Evolutionary conservation across 2,797 vertebrate species (phyloP).

Genomic region (Peromyscus melanophrys): DNA sequence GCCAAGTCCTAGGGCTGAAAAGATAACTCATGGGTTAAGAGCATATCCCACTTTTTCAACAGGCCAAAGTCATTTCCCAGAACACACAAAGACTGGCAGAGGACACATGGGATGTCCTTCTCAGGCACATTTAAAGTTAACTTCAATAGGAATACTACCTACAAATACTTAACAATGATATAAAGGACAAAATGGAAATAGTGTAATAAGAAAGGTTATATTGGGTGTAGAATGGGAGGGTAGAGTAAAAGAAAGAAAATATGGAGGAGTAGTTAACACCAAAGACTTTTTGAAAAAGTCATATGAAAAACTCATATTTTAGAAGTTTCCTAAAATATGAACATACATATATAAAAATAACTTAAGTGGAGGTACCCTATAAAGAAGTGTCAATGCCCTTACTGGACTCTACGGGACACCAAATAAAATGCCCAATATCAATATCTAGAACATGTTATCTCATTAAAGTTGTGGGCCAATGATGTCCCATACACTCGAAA

Average conservation of each 20-base stretch:
- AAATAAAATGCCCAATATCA: background rate
- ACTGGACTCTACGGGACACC: background rate
- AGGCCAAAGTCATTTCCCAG: background rate
- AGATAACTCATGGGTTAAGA: background rate
- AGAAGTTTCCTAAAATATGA: background rate
- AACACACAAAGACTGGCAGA: background rate
- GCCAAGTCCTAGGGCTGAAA: background rate
- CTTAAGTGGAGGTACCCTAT: background rate
- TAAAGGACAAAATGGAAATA: background rate
- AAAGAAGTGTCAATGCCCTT: background rate
- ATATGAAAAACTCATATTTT: background rate
- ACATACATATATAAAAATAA: background rate
- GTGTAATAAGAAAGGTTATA: background rate
- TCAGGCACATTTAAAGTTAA: constrained; percentile 1
- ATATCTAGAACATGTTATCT: background rate
- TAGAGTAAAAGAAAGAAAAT: background rate
- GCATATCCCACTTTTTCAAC: background rate
- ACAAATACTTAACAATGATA: background rate
- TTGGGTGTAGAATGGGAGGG: background rate
- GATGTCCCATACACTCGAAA: background rate
- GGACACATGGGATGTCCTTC: background rate
- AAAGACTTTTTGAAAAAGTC: background rate
- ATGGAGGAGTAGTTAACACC: background rate
- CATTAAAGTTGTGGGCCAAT: background rate
- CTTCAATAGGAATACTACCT: background rate